phyloP scores from a whole-genome alignment of 2,113 vertebrate genomes.

The Platysteira castanea region DNA sequence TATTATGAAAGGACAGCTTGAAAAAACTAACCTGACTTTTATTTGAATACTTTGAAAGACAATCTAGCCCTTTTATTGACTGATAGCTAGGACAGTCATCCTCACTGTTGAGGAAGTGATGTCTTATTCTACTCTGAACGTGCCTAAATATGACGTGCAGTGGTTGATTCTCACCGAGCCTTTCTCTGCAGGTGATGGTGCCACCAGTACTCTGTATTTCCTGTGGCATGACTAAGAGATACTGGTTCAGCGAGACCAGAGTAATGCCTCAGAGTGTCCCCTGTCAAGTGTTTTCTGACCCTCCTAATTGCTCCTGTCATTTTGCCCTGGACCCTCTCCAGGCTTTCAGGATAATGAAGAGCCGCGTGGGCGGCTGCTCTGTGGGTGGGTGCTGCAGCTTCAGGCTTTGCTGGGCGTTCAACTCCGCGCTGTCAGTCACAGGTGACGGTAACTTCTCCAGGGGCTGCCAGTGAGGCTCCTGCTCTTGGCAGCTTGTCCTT shows the following conservation, averaged over 20 bases:
- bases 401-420: background rate
- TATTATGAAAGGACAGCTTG: background rate
- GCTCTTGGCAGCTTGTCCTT: background rate
- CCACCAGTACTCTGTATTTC: background rate
- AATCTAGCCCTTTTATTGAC: background rate
- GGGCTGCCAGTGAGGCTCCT: background rate
- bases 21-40: background rate
- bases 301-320: background rate
- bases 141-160: background rate
- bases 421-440: fast-evolving
- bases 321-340: background rate
- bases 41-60: background rate
- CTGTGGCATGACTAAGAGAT: background rate
- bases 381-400: background rate
- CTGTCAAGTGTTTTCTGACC: background rate
- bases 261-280: background rate
- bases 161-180: background rate
- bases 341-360: background rate
- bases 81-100: background rate
- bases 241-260: background rate
- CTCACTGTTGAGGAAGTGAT: background rate
- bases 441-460: background rate
- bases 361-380: background rate
- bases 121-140: background rate
- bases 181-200: background rate